These are phyloP conservation scores for Cataglyphis altisquamis DNA, from an alignment of 2,888 invertebrate species.

Conservation along the genomic window DNA sequence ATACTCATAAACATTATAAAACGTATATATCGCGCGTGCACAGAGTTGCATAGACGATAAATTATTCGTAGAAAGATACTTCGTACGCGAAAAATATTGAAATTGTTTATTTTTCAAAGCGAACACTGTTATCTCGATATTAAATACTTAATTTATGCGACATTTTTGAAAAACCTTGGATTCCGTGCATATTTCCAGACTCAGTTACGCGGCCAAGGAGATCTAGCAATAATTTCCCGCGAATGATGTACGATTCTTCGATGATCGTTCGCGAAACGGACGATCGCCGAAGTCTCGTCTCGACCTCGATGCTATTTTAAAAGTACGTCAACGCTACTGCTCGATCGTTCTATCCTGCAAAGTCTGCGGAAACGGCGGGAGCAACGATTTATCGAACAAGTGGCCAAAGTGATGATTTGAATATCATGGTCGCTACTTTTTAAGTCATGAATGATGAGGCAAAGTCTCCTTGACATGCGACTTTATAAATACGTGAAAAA, in stretches of 20 bases:
- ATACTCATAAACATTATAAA: not conserved
- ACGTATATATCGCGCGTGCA: no score
- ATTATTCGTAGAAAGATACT: not conserved
- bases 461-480: not conserved
- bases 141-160: not conserved
- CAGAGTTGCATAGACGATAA: not conserved
- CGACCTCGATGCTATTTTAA: constrained; percentile 81
- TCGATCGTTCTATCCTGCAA: constrained; percentile 57
- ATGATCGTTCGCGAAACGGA: constrained; percentile 51
- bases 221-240: constrained; percentile 29
- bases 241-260: constrained; percentile 36
- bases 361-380: constrained; percentile 23
- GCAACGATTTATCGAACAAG: constrained; percentile 58
- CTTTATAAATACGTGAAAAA: constrained; percentile 38
- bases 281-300: constrained; percentile 50
- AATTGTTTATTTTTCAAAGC: not conserved
- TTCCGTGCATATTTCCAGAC: constrained; percentile 1
- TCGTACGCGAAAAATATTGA: not conserved
- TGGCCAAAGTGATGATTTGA: not conserved
- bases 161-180: not conserved
- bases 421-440: constrained; percentile 48
- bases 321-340: constrained; percentile 63
- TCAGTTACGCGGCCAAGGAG: not conserved
- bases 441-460: constrained; percentile 25
- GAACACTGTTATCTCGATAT: not conserved